Base-by-base conservation (phyloP, 2,113 vertebrate genomes). In the Podocnemis expansa region DNA sequence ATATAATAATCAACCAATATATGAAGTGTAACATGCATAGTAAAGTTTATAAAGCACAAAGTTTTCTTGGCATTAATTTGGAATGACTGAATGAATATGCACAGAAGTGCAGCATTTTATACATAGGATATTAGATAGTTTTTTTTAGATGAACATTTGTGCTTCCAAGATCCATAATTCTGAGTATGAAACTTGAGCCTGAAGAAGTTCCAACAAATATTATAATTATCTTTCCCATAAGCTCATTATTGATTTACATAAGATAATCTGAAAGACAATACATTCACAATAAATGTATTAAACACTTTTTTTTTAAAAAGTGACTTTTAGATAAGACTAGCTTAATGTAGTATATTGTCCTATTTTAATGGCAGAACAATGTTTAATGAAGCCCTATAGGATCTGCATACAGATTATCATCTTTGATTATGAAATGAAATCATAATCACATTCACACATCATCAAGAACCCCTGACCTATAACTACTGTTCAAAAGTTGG, bases 391-490 rank as follows among this genome's bases (percentile, higher is more conserved):
- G 5, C 52, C 55, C 2, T 58, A 43, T 9, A 80, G 41, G 83
- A 49, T 54, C 54, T 73, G 16, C 24, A 79, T 21, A 63, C 41
- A 87, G 21, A 94, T 67, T 14, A 91, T 6, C 38, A 87, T 76
- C 38, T 91, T 90, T 79, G 60, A 93, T 60, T 78, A 81, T 24
- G 43, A 78, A 93, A 81, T 5, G 94, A 29, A 93, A 80, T 58
- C 31, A 14, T 22, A 80, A 88, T n/a, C 38, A 80, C 12, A 52
- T 19, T 49, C 17, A 78, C 22, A 52, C 75, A 87, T 43, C 67
- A 93, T 78, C 22, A 51, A 34, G 14, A 91, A 29, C n/a, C 79
- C 78, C 80, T 63, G 81, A 41, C 38, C 75, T 45, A 47, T 56
- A 89, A 92, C 89, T 45, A 31, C 80, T 41, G 80, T 80, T 87